Evolutionary conservation across 2,888 invertebrate genomes (phyloP).

Genomic region (Stegophylla sp.): DNA sequence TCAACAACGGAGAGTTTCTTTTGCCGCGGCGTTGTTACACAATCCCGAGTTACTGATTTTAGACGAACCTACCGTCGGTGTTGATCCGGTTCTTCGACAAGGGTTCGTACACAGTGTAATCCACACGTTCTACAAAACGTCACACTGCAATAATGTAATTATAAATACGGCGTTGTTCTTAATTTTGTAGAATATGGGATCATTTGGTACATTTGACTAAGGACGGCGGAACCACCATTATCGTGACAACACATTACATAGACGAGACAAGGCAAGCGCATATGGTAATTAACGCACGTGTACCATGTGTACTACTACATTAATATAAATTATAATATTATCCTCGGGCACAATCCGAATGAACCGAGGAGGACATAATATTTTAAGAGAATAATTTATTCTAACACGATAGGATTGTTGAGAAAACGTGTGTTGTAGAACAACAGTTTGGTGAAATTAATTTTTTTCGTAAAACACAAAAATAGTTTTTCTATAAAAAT

Average conservation of each 20-base stretch:
- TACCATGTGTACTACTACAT: background rate
- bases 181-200: conserved; percentile 80
- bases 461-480: too few species aligned
- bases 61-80: conserved; percentile 93
- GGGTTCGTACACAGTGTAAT: conserved; percentile 69
- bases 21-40: conserved; percentile 86
- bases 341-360: background rate
- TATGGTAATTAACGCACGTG: conserved; percentile 70
- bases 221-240: conserved; percentile 78
- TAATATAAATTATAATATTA: background rate
- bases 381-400: too few species aligned
- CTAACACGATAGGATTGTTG: too few species aligned
- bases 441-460: too few species aligned
- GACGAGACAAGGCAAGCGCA: conserved; percentile 85
- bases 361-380: background rate
- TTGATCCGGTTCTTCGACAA: conserved; percentile 86
- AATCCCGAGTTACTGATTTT: conserved; percentile 88
- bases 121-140: background rate
- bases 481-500: too few species aligned
- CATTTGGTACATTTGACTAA: conserved; percentile 80
- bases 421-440: too few species aligned
- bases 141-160: background rate
- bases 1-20: conserved; percentile 85
- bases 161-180: conserved; percentile 25
- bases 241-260: conserved; percentile 87